Base-by-base conservation (phyloP, 2,113 vertebrate species). In the Ahaetulla prasina region DNA sequence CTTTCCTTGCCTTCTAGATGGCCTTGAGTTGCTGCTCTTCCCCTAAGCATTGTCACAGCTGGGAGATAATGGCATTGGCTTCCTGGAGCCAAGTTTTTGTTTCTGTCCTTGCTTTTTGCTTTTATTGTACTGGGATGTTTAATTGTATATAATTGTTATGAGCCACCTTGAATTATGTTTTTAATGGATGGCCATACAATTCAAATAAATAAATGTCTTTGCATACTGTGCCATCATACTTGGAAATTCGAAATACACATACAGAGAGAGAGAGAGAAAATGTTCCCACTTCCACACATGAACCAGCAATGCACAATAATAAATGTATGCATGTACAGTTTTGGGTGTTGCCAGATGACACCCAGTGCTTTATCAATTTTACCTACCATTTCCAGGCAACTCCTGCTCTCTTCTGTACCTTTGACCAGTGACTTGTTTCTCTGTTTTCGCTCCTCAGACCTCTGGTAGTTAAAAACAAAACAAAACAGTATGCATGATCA, bases 341-440 rank as follows among this genome's bases (percentile, higher is more conserved):
- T 60, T 91, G 80, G n/a, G 12, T 6, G 49, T 35, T 60, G 87
- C 54, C 49, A 92, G 18, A 43, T 35, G 53, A 91, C 35, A 43
- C 14, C 22, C 3, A 0, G 6, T 45, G 8, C 0, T 88, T 92
- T 90, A 87, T 86, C 39, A 90, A 94, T 96, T 94, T 93, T 90
- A 95, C 97, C 92, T 93, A 97, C 97, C 97, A 97, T 97, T 95
- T 91, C 91, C 91, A 93, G 92, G 91, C 5, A 93, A 52, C 52
- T 57, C 52, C 54, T 20, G 57, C 85, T 25, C 8, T 85, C 93
- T 80, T 87, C 53, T 86, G 90, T 92, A 92, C 90, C 89, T 90
- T 92, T 68, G 85, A 57, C 54, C 95, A 95, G 91, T 30, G 89
- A 94, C 8, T 22, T 88, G n/a, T 27, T 92, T 12, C 93, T 92